Base-by-base conservation (phyloP, 2,888 invertebrate genomes). In the Eupithecia insigniata region DNA sequence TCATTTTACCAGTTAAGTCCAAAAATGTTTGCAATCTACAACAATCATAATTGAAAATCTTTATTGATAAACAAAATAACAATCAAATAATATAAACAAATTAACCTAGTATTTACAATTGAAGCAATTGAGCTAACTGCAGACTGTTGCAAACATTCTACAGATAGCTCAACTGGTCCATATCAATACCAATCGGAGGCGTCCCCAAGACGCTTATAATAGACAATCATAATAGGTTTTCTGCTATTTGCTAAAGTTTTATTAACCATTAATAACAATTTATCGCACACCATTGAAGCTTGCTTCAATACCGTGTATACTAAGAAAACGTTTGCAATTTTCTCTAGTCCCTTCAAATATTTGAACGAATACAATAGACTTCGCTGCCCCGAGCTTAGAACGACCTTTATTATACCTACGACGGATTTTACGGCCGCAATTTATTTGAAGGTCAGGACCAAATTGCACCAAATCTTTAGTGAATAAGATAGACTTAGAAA, bases 351-450 rank as follows among this genome's bases (percentile, higher is more conserved):
- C 72, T 64, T 71, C 76, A 76, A 79, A 76, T 79, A 76, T 77
- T 79, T 77, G 75, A 67, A 51, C 43, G 70, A 77, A 67, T 66
- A 77, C 77, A 77, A 75, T 72, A 71, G 73, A 68, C 70, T 70
- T 62, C 62, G 55, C 51, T 66, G 51, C 69, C 71, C 66, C 51
- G 34, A 72, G 62, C 75, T 73, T 64, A 72, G 60, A 72, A 60
- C 75, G 71, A 70, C 69, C 68, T 75, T 75, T 75, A 72, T 75
- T 76, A 58, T 71, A 71, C 67, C 72, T 77, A 72, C 62, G 62
- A 60, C 34, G 73, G 70, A 39, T 74, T 71, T 78, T 78, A 76
- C 66, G 66, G 66, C 60, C 43, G 67, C 67, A 68, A 76, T 76
- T 75, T 72, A 66, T 70, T 72, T 61, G 76, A 76, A 76, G 69